A percentile compares a stretch with the other conserved stretches of the same genome.
phyloP scores from a whole-genome alignment of 2,113 vertebrate species.

The Xenus cinereus region DNA sequence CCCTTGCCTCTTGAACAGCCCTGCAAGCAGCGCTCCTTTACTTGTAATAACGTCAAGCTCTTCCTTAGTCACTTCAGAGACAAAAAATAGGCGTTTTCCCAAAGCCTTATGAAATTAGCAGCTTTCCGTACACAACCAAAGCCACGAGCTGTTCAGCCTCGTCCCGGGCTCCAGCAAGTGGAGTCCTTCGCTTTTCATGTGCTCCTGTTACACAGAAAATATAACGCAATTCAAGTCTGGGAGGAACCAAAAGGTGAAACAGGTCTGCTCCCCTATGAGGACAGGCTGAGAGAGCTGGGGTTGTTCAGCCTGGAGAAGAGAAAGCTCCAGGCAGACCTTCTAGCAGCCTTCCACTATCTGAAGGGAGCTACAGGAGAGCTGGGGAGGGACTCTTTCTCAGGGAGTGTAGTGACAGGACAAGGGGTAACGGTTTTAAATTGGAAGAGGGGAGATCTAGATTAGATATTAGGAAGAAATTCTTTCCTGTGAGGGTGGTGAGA shows the following conservation, averaged over 20 bases:
- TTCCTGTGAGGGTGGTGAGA: no score
- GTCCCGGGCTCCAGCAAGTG: neutral
- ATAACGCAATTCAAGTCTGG: neutral
- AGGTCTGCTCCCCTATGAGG: no score
- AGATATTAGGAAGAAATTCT: no score
- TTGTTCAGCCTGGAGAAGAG: no score
- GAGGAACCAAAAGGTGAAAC: neutral
- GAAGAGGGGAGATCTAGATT: no score
- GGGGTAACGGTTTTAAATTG: no score
- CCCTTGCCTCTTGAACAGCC: neutral
- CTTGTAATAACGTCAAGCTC: neutral
- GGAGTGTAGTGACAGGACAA: no score
- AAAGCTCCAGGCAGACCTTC: no score
- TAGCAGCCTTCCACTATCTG: no score
- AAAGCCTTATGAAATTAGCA: neutral
- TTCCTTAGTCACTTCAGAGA: neutral
- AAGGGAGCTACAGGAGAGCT: no score
- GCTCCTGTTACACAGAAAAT: neutral
- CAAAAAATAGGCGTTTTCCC: neutral
- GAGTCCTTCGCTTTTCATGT: neutral
- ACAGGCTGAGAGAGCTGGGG: no score
- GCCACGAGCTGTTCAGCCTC: neutral
- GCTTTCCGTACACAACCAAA: neutral
- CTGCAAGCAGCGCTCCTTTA: neutral
- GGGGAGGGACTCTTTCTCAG: no score